phyloP scores from a whole-genome alignment of 1,140 invertebrate genomes.

The Euschistus heros region DNA sequence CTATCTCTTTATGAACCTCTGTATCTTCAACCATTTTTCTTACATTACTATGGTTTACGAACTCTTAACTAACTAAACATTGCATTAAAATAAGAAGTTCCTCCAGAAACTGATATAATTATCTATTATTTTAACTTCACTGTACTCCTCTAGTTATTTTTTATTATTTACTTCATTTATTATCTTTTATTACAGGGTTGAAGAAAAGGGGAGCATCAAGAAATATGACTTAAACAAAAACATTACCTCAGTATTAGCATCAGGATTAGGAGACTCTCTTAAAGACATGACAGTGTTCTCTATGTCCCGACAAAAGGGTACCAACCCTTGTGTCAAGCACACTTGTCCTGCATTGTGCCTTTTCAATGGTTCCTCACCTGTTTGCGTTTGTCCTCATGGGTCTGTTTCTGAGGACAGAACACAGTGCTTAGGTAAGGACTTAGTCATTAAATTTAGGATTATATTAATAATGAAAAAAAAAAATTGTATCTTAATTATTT shows the following conservation, averaged over 20 bases:
- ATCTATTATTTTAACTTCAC: too few species aligned
- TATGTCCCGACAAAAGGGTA: conserved; percentile 30
- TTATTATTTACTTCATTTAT: too few species aligned
- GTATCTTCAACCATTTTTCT: too few species aligned
- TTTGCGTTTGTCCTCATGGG: conserved; percentile 67
- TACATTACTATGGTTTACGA: too few species aligned
- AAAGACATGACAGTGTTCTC: conserved; percentile 56
- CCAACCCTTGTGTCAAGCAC: conserved; percentile 64
- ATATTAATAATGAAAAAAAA: too few species aligned
- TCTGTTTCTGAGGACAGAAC: conserved; percentile 48
- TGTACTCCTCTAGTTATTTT: background rate
- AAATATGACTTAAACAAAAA: conserved; percentile 49
- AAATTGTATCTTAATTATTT: too few species aligned
- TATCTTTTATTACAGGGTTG: conserved; percentile 41
- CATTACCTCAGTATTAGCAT: conserved; percentile 43
- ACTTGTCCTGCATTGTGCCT: conserved; percentile 71
- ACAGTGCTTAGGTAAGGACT: conserved; percentile 45
- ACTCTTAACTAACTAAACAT: too few species aligned
- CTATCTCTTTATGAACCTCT: too few species aligned
- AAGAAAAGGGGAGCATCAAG: conserved; percentile 53
- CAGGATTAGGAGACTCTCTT: conserved; percentile 51
- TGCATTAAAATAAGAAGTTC: too few species aligned
- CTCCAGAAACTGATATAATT: too few species aligned
- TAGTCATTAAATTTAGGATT: background rate
- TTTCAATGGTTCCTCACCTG: conserved; percentile 51